Percentiles rank a stretch among this genome's conserved stretches.
phyloP scores from a whole-genome alignment of 2,797 vertebrate genomes.

The Helostoma temminkii region DNA sequence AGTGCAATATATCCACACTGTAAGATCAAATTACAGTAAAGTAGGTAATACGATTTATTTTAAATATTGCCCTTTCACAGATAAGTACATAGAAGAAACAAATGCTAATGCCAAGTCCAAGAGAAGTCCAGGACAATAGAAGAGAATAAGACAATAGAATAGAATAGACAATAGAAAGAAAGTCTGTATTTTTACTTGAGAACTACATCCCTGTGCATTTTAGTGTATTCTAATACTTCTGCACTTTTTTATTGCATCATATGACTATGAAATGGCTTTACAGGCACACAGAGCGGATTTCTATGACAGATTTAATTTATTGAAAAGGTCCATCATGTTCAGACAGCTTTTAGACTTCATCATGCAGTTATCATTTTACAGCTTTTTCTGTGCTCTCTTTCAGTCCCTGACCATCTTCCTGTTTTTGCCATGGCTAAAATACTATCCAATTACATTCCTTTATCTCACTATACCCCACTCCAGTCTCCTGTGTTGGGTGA shows the following conservation, averaged over 20 bases:
- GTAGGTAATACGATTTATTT: no score
- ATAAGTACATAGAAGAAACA: no score
- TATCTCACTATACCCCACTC: slow-evolving; percentile 72
- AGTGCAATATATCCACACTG: no score
- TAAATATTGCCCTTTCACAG: no score
- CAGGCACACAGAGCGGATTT: slow-evolving; percentile 8
- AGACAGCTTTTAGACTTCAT: slow-evolving; percentile 49
- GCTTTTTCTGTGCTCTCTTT: slow-evolving; percentile 32
- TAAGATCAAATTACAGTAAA: no score
- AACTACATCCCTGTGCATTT: no score
- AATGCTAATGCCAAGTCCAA: no score
- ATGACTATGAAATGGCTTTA: slow-evolving; percentile 17
- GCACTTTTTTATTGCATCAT: slow-evolving; percentile 8
- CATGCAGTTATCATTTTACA: slow-evolving; percentile 51
- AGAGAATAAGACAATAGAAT: no score
- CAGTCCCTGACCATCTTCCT: slow-evolving; percentile 55
- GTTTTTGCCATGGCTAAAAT: slow-evolving; percentile 75
- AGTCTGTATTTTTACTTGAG: no score
- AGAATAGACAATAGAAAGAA: no score
- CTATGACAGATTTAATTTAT: slow-evolving; percentile 33
- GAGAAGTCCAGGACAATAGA: no score
- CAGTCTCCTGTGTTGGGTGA: slow-evolving; percentile 68
- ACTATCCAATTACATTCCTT: slow-evolving; percentile 80
- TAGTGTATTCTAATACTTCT: slow-evolving; percentile 1
- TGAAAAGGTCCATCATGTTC: slow-evolving; percentile 21